Percentiles rank a stretch among this genome's conserved stretches.
Conservation (phyloP, 2,113 vertebrate genomes). For the Pluvialis apricaria region DNA sequence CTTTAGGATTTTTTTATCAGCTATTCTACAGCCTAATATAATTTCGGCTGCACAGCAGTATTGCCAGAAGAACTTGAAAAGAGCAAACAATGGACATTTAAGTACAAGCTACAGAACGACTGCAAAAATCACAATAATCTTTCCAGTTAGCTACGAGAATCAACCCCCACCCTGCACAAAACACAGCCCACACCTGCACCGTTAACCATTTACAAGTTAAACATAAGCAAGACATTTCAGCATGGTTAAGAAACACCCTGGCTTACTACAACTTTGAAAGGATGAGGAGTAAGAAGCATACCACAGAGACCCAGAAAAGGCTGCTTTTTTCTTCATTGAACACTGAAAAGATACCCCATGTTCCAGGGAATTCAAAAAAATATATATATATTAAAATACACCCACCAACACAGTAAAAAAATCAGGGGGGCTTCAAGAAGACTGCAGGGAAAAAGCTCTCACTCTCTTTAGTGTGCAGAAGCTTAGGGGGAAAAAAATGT, state of each 20-base stretch:
- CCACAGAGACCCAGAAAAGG: conserved; percentile 67
- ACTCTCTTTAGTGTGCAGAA: conserved; percentile 74
- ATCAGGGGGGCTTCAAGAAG: conserved; percentile 63
- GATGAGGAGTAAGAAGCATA: conserved; percentile 62
- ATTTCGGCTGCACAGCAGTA: conserved; percentile 36
- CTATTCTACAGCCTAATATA: conserved; percentile 10
- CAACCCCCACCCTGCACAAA: conserved; percentile 49
- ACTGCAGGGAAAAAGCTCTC: conserved; percentile 72
- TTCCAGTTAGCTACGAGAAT: conserved; percentile 47
- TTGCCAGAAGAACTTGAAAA: conserved; percentile 56
- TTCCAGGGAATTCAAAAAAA: conserved; percentile 67
- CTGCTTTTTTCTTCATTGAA: conserved; percentile 74
- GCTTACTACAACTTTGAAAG: conserved; percentile 63
- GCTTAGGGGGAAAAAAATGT: conserved; percentile 77
- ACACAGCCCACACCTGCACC: conserved; percentile 58
- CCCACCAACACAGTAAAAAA: conserved; percentile 75
- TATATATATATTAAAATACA: conserved; percentile 56
- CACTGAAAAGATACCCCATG: conserved; percentile 66
- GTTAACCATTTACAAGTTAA: conserved; percentile 58
- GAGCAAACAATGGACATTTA: conserved; percentile 70
- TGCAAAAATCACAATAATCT: conserved; percentile 48
- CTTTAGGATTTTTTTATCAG: conserved; percentile 11
- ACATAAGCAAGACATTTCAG: conserved; percentile 58
- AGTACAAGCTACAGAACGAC: conserved; percentile 37
- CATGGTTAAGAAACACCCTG: conserved; percentile 56